These are phyloP conservation scores for Platerodrilus igneus DNA, from an alignment of 2,888 invertebrate species.

Conservation along the genomic window DNA sequence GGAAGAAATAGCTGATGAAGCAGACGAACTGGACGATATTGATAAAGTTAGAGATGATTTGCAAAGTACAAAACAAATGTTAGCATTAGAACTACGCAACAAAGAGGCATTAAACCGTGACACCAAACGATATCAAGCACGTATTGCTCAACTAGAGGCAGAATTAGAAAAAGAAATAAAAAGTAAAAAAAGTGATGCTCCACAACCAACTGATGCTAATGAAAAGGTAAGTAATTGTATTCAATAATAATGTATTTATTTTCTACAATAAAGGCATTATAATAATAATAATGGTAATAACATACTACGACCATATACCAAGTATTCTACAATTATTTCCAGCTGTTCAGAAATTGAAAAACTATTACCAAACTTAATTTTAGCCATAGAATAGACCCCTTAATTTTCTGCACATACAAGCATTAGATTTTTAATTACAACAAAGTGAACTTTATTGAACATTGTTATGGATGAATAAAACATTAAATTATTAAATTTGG, in stretches of 20 bases:
- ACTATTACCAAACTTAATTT: no score
- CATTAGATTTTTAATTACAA: no score
- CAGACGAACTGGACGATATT: conserved; percentile 86
- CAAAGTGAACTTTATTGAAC: no score
- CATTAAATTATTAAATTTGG: no score
- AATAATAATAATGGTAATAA: neutral
- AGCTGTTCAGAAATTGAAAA: no score
- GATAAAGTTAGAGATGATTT: conserved; percentile 86
- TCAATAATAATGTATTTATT: no score
- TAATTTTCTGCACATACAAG: no score
- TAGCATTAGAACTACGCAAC: conserved; percentile 78
- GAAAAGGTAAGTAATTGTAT: conserved; percentile 46
- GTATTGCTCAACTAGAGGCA: conserved; percentile 75
- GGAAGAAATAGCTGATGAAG: conserved; percentile 52
- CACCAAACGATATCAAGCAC: conserved; percentile 75
- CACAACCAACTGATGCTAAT: conserved; percentile 32
- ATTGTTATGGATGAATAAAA: no score
- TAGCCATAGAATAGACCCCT: no score
- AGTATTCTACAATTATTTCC: no score
- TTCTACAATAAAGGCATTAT: no score
- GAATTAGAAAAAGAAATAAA: conserved; percentile 68
- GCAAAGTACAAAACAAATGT: conserved; percentile 86
- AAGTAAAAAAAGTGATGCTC: conserved; percentile 21
- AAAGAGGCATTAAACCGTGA: conserved; percentile 76
- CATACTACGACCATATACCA: no score